A percentile compares a stretch with the other conserved stretches of the same genome.
Conservation (phyloP, 2,888 invertebrate genomes). For the Epirrhoe alternata region DNA sequence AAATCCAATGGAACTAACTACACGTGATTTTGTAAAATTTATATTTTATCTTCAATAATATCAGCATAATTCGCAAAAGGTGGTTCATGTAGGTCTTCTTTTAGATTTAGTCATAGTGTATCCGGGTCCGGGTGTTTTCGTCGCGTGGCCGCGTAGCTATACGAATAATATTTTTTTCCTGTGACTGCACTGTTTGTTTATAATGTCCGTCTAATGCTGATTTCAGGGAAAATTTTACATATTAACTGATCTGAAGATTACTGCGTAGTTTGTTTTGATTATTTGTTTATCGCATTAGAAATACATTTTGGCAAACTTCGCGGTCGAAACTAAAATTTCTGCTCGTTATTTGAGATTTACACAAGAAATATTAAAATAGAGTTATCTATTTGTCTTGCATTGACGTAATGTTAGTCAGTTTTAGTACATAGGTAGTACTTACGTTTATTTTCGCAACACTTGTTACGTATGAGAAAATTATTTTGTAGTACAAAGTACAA, state of each 20-base stretch:
- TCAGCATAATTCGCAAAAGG: neutral
- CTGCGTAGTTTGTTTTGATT: slow-evolving; percentile 17
- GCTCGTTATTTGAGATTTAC: slow-evolving; percentile 5
- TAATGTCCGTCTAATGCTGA: slow-evolving; percentile 39
- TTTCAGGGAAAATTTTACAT: slow-evolving; percentile 23
- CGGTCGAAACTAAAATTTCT: slow-evolving; percentile 24
- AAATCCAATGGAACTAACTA: slow-evolving; percentile 21
- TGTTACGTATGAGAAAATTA: neutral
- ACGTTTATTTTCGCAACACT: neutral
- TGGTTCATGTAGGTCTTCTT: neutral
- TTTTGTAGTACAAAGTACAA: too few relatives aligned
- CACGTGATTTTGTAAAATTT: slow-evolving; percentile 10
- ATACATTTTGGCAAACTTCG: slow-evolving; percentile 32
- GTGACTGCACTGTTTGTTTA: slow-evolving; percentile 49
- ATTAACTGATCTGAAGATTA: slow-evolving; percentile 22
- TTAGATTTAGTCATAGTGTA: neutral
- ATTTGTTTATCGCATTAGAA: slow-evolving; percentile 29
- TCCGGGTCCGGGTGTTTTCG: slow-evolving; percentile 12
- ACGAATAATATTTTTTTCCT: slow-evolving; percentile 12
- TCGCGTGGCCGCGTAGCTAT: neutral
- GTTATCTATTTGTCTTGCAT: slow-evolving; percentile 3
- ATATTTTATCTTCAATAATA: neutral
- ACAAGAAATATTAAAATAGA: slow-evolving; percentile 8
- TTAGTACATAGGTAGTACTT: neutral
- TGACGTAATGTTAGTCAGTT: slow-evolving; percentile 5